Base-by-base conservation (phyloP, 2,797 vertebrate species). In the Tympanoctomys barrerae region DNA sequence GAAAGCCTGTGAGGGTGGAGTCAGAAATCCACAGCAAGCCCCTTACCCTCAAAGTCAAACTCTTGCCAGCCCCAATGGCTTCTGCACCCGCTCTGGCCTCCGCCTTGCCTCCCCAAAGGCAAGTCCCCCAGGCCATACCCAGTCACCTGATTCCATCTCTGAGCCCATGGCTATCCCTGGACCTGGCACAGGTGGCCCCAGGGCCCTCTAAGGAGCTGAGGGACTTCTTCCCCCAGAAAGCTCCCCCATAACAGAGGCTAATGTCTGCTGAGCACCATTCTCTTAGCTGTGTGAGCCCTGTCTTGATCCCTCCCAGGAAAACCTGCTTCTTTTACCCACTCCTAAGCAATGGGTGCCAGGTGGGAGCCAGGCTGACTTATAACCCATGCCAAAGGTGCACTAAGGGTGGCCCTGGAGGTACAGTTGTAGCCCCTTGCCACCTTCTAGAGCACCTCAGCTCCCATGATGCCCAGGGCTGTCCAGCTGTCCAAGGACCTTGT, bases 21-120 rank as follows among this genome's bases (percentile, higher is more conserved):
- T 83, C 11, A 18, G 71, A 62, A 59, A 46, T 2, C 14, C 64
- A 71, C 46, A 42, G 78, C 46, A 2, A 75, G 14, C 12, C 46
- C 77, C 42, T 12, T 46, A 11, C 42, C 28, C 31, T 31, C 52
- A 66, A 11, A 16, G 0, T 28, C 57, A 21, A 1, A 31, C 24
- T 5, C 5, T 2, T 7, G 46, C 39, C 1, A 16, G 4, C 1
- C 14, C 49, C 22, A 0, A 3, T 0, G 9, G 71, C 5, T 0
- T 68, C 36, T 1, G 9, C 16, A 59, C 5, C 49, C 31, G 0
- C 19, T 36, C 52, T 46, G 5, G 7, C 54, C 81, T 84, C 77
- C 9, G 33, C n/a, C 13, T 19, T 1, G 0, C 21, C 6, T 0
- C 57, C 49, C 28, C 10, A 73, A 18, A 49, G 61, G n/a, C 22